Evolutionary conservation across 2,797 vertebrate genomes (phyloP), one percentile per base, ranked within the genome.

Genomic region (Sebastiscus albofasciatus): DNA sequence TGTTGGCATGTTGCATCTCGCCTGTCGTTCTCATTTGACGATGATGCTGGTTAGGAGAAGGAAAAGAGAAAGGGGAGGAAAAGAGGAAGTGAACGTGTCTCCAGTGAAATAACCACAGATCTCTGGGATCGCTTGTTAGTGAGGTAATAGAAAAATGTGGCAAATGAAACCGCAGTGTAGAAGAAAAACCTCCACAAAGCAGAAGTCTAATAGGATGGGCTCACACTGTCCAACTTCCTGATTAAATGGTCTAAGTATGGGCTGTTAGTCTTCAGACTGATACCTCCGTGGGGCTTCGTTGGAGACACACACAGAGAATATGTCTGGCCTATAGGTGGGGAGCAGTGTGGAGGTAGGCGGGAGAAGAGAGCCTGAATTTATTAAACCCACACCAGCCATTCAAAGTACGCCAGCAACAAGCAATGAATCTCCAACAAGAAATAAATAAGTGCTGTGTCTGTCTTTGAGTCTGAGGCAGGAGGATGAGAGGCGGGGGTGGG

Each of bases 371-470:
- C 3, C 70, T 87, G 90, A 89, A 91, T 92, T 90, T 87, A 91
- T 92, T 90, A 88, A 90, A 80, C 87, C 86, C 89, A 88, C 91
- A 87, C 85, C 81, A 80, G 67, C 79, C 87, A 81, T 88, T 87
- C 80, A 90, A 77, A 85, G 88, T 65, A 75, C 33, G 26, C 71
- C 90, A 79, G 89, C 83, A 88, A 87, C 87, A 83, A 86, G 89
- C 87, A 90, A 90, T 92, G 87, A 91, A 91, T 91, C 83, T 88
- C 83, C 84, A 58, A 89, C 86, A 80, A 65, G 86, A 83, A 87
- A 89, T 91, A 89, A 89, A 89, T 87, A 89, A 88, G 58, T 64
- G 78, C 80, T 74, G 75, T 79, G 85, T 84, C 80, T 92, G 85
- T 84, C 80, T 92, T 83, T 87, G 86, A 82, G 77, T 75, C 83